Conservation (phyloP, 2,113 vertebrate genomes). For the Bettongia penicillata region DNA sequence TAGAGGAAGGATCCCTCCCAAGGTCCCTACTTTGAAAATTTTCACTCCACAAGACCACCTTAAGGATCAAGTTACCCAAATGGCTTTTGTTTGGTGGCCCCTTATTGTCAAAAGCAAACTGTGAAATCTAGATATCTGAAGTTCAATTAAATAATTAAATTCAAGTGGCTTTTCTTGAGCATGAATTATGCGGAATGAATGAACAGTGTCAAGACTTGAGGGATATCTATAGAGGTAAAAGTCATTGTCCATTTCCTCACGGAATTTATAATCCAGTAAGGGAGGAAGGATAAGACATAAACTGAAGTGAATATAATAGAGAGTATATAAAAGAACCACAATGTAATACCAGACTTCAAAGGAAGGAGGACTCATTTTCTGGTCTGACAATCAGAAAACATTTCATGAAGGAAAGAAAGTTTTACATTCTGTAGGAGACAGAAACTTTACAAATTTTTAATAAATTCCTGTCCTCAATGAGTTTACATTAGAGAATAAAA, state of each 20-base stretch:
- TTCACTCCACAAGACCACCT: neutral
- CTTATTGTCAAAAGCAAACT: neutral
- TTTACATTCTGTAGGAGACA: neutral
- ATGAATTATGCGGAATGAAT: neutral
- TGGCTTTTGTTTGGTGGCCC: neutral
- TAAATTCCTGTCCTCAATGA: neutral
- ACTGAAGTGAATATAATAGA: neutral
- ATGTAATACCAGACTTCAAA: neutral
- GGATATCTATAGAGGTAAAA: neutral
- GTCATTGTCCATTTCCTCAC: neutral
- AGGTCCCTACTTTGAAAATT: neutral
- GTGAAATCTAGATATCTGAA: neutral
- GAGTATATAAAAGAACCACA: neutral
- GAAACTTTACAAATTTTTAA: neutral
- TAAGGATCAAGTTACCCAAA: neutral
- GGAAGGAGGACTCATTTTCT: too few species aligned
- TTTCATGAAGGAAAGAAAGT: neutral
- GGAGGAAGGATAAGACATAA: neutral
- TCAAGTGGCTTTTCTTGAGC: neutral
- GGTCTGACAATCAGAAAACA: neutral
- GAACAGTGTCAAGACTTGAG: neutral
- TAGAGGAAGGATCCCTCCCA: neutral
- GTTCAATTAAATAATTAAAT: neutral
- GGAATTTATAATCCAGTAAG: neutral
- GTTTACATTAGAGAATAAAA: neutral